Evolutionary conservation across 2,113 vertebrate genomes (phyloP), one percentile per base, ranked within the genome.

Genomic region (Sebastes schlegelii): DNA sequence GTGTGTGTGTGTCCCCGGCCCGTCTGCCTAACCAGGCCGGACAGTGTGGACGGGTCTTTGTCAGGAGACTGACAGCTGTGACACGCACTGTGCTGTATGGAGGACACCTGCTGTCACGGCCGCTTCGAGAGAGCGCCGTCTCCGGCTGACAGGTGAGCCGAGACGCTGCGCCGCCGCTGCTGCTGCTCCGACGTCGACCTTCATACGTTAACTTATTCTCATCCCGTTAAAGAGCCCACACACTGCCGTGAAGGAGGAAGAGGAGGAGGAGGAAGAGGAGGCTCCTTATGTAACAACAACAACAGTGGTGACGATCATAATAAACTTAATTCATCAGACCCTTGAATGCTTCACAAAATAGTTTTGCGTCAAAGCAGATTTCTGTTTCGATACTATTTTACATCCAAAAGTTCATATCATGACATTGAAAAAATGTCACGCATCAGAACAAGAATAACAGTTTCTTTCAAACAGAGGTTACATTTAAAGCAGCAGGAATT

Each of bases 41-140:
- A 86, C 85, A 77, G 77, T 23, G 86, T 66, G 77, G 92, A 93
- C 86, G 61, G 89, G 78, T 83, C 89, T 92, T 75, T 77, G 86
- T 88, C 86, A 80, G 83, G 64, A 80, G 89, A 84, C 80, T 93
- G 94, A 91, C 90, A 92, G 91, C 88, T 79, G 88, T 86, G 92
- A 92, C 90, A 89, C 84, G 85, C 85, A 88, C 70, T 90, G 82
- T 80, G 89, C 93, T 91, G 89, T 85, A 92, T 89, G 87, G 90
- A 88, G 92, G 91, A 94, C 90, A 95, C 93, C 92, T 91, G 86
- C 86, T 93, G 93, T 94, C 93, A 91, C 45, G 43, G 87, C 67
- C 77, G 48, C 88, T 94, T 92, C 85, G 16, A 67, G 66, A 62
- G 72, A 76, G 77, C 55, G n/a, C 54, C 42, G 16, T 62, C 57